Percentiles rank a stretch among this genome's conserved stretches.
phyloP scores from a whole-genome alignment of 2,113 vertebrate genomes.

The Climacteris rufus region DNA sequence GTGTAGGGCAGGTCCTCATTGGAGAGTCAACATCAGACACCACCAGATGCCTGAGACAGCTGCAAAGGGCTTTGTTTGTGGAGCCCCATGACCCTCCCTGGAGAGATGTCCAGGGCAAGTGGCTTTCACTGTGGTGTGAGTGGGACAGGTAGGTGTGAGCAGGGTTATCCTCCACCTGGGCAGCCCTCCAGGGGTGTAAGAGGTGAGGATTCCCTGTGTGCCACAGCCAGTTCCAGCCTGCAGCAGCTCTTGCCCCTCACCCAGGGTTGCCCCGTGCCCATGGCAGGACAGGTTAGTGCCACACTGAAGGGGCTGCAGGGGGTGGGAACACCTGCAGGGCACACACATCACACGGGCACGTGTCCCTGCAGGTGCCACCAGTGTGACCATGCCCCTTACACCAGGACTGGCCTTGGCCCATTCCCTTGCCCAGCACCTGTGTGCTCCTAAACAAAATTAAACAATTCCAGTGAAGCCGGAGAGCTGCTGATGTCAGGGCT shows the following conservation, averaged over 20 bases:
- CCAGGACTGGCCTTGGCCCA: neutral
- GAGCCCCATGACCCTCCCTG: neutral
- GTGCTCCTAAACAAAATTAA: neutral
- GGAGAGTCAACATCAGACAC: neutral
- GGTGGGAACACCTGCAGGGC: neutral
- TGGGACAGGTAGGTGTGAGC: neutral
- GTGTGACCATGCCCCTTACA: neutral
- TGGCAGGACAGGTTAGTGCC: accelerated
- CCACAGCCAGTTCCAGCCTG: neutral
- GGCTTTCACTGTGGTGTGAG: neutral
- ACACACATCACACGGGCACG: neutral
- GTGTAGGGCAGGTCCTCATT: neutral
- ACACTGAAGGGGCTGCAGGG: accelerated
- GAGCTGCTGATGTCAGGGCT: neutral
- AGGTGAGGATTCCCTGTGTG: neutral
- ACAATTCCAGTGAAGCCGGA: neutral
- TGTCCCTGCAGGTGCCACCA: neutral
- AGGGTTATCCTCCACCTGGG: neutral
- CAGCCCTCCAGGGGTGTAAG: accelerated
- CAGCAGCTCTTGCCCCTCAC: neutral
- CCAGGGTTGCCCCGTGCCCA: accelerated
- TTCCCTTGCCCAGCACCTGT: neutral
- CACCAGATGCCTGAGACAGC: neutral
- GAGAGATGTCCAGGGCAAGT: neutral
- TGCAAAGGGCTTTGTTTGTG: neutral